phyloP scores from a whole-genome alignment of 2,888 invertebrate genomes.

The Perizoma flavofasciatum region DNA sequence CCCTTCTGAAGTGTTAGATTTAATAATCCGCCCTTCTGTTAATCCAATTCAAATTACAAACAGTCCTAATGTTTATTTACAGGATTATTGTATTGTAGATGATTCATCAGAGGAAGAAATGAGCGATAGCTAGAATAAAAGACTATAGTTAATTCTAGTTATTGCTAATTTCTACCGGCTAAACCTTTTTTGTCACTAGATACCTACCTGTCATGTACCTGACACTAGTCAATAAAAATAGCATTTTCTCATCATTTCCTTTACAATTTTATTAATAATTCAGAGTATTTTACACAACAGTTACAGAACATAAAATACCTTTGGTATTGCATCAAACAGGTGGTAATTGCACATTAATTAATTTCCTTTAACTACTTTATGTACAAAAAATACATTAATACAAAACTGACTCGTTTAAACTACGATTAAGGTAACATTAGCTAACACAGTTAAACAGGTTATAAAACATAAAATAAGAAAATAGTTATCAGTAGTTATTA shows the following conservation, averaged over 20 bases:
- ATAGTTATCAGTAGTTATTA: not conserved
- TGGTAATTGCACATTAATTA: conserved; percentile 78
- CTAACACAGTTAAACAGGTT: conserved; percentile 44
- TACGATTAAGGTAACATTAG: conserved; percentile 64
- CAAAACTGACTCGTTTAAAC: conserved; percentile 58
- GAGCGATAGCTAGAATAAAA: no score
- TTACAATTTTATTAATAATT: conserved; percentile 69
- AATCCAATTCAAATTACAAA: no score
- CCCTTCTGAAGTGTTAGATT: no score
- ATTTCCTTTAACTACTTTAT: conserved; percentile 75
- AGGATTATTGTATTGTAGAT: no score
- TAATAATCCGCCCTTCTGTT: no score
- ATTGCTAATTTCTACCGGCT: no score
- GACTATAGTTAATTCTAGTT: no score
- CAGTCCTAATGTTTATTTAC: no score
- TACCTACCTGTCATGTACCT: no score
- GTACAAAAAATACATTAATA: conserved; percentile 78
- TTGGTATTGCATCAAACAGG: conserved; percentile 73
- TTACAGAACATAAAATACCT: conserved; percentile 79
- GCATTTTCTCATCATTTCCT: conserved; percentile 42
- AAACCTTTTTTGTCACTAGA: no score
- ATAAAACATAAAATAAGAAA: conserved; percentile 29
- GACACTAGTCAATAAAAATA: no score
- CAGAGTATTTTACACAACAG: conserved; percentile 79
- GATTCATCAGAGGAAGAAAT: no score